Evolutionary conservation across 2,113 vertebrate genomes (phyloP), one percentile per base, ranked within the genome.

Genomic region (Oryzias woworae): DNA sequence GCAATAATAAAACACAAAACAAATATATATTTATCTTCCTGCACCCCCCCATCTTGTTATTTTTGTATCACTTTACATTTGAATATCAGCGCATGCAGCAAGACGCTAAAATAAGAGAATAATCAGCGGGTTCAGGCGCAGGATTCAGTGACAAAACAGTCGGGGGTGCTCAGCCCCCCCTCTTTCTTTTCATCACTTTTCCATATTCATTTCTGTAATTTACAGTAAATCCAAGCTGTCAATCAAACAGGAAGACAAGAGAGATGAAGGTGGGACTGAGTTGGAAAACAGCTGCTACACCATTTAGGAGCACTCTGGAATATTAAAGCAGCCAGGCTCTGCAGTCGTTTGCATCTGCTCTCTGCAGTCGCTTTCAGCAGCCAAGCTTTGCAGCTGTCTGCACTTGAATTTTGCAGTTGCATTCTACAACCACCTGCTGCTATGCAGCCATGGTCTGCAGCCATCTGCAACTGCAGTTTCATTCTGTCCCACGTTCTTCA

Each of bases 211-310:
- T 88, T 86, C 83, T 88, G 84, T 90, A 90, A 92, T 91, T 91
- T 91, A 93, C 90, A 89, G 89, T 92, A 92, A 92, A 92, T 88
- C 90, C 92, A 90, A 91, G 87, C 90, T 89, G 90, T 91, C 90
- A 91, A 85, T 91, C 91, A 90, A 51, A 58, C 74, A 73, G 68
- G 75, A 80, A 78, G 55, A 70, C 71, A 83, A 54, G 75, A 78
- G 83, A 82, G 82, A 58, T 78, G 57, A 53, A 76, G 66, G 15
- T 17, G 69, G 42, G 23, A 91, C 86, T 73, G 78, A 82, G 31
- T 82, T 79, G 75, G 87, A 82, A 90, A 91, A 91, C 91, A 91
- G 91, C 91, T 91, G 91, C 90, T 87, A 87, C 85, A 88, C 90
- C 85, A 72, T 92, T 93, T 91, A 78, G 89, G 87, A 88, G 90